phyloP scores from a whole-genome alignment of 1,140 invertebrate species.

The Drosophila repletoides region DNA sequence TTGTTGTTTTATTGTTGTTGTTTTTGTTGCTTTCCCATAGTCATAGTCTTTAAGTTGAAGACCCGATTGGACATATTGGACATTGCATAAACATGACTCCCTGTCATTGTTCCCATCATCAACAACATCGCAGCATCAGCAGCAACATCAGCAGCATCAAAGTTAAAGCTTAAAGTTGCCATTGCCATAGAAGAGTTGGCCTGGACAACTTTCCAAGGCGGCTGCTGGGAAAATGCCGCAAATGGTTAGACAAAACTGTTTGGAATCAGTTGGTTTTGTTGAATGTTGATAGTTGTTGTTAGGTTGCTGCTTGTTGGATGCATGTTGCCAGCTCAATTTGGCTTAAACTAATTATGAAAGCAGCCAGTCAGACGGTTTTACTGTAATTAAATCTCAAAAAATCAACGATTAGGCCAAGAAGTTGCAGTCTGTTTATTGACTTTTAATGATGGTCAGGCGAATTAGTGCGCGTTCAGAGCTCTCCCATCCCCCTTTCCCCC shows the following conservation, averaged over 20 bases:
- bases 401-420: constrained; percentile 39
- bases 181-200: constrained; percentile 38
- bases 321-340: constrained; percentile 40
- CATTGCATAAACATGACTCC: constrained; percentile 53
- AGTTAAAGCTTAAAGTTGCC: constrained; percentile 21
- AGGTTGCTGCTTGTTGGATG: constrained; percentile 3
- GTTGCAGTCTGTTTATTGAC: constrained; percentile 61
- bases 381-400: constrained; percentile 39
- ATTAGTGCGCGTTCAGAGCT: constrained; percentile 48
- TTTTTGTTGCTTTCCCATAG: constrained; percentile 33
- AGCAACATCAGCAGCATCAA: constrained; percentile 11
- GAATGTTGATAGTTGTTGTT: not conserved
- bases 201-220: constrained; percentile 47
- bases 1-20: constrained; percentile 3
- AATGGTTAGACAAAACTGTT: constrained; percentile 51
- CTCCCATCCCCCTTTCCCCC: not conserved
- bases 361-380: constrained; percentile 28
- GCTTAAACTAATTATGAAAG: constrained; percentile 70
- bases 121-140: constrained; percentile 21
- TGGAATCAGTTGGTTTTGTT: constrained; percentile 14
- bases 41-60: constrained; percentile 5
- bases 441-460: constrained; percentile 71
- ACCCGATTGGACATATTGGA: constrained; percentile 47
- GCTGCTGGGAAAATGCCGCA: constrained; percentile 51
- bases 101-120: constrained; percentile 47